phyloP scores from a whole-genome alignment of 1,140 invertebrate species.

The Euura lappo region DNA sequence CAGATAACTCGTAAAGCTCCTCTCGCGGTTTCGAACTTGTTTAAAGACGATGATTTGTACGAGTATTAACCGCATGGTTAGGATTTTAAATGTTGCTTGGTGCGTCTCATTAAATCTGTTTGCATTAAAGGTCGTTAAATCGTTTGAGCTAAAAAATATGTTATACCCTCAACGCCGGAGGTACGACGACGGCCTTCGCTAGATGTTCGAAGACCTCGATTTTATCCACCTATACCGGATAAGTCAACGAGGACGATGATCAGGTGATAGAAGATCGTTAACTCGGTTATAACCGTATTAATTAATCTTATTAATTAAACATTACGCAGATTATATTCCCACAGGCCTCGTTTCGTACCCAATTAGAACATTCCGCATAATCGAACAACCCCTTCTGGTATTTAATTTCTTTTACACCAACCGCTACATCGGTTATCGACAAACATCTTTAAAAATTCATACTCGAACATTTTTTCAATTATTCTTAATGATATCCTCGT shows the following conservation, averaged over 20 bases:
- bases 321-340: not conserved
- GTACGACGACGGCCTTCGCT: no score
- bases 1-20: not conserved
- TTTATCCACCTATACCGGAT: no score
- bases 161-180: not conserved
- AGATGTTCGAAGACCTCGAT: no score
- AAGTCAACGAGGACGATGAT: not conserved
- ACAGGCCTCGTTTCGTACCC: not conserved
- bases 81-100: not conserved
- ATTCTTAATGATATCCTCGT: no score
- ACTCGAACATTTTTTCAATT: no score
- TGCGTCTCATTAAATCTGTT: not conserved
- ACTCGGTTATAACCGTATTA: not conserved
- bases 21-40: not conserved
- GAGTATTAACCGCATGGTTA: not conserved
- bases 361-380: not conserved
- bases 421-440: not conserved
- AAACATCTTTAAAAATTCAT: not conserved
- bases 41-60: not conserved
- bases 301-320: not conserved
- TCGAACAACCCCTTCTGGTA: not conserved
- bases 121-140: constrained; percentile 1
- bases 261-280: not conserved
- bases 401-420: not conserved
- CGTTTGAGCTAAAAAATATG: not conserved